Evolutionary conservation across 2,797 vertebrate species (phyloP).

Genomic region (Lithobates sylvaticus): DNA sequence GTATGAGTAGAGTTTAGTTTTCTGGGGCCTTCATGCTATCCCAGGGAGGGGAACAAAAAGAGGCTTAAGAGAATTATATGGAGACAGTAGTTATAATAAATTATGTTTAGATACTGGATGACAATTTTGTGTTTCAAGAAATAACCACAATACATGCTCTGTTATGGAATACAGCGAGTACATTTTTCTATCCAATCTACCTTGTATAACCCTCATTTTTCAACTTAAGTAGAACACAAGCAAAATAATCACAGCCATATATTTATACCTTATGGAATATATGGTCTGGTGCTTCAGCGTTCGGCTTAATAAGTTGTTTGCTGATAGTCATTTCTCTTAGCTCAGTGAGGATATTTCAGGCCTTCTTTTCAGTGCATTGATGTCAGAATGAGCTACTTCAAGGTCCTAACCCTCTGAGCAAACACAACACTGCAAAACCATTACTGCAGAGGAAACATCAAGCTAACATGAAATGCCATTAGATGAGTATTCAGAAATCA

Average conservation of each 20-base stretch:
- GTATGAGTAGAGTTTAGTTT: neutral
- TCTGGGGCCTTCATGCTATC: neutral
- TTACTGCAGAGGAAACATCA: constrained; percentile 28
- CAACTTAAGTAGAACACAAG: neutral
- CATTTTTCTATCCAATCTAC: neutral
- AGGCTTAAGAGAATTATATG: neutral
- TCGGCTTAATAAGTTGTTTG: constrained; percentile 3
- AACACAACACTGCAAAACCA: constrained; percentile 29
- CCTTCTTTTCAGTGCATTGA: neutral
- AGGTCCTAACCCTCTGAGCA: constrained; percentile 19
- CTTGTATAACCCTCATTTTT: neutral
- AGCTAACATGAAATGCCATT: constrained; percentile 13
- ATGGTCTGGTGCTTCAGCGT: neutral
- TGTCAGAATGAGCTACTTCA: constrained; percentile 28
- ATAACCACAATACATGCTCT: neutral
- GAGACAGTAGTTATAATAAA: neutral
- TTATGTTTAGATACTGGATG: neutral
- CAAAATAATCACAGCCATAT: neutral
- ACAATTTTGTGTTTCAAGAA: neutral
- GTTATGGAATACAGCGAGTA: neutral
- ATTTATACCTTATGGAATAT: neutral
- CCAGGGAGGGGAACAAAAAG: neutral
- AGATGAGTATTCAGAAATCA: neutral
- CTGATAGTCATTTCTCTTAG: constrained; percentile 4
- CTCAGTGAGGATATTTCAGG: constrained; percentile 17